Percentiles rank a stretch among this genome's conserved stretches.
phyloP scores from a whole-genome alignment of 2,888 invertebrate genomes.

The Dicyrtomina minuta region DNA sequence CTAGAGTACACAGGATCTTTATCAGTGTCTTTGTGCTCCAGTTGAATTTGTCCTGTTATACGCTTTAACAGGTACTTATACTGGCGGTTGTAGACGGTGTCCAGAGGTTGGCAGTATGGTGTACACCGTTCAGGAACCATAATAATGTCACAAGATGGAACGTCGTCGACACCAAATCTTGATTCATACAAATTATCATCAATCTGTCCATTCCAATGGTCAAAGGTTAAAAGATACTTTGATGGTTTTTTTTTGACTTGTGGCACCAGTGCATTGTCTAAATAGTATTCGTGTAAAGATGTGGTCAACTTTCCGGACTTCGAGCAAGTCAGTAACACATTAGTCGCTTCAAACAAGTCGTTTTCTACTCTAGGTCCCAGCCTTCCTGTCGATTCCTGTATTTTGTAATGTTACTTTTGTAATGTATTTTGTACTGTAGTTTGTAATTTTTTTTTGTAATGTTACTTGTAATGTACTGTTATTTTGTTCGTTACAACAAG shows the following conservation, averaged over 20 bases:
- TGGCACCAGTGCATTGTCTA: not conserved
- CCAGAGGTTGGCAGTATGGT: conserved; percentile 18
- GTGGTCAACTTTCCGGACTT: conserved; percentile 27
- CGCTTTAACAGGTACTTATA: conserved; percentile 5
- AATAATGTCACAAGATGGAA: not conserved
- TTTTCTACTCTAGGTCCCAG: not conserved
- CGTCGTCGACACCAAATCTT: not conserved
- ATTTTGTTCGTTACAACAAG: no score
- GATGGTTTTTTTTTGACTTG: not conserved
- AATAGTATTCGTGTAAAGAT: conserved; percentile 7
- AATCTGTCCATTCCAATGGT: conserved; percentile 22
- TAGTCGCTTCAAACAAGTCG: conserved; percentile 1
- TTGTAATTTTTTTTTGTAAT: no score
- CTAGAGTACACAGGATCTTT: not conserved
- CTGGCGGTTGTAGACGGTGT: conserved; percentile 9
- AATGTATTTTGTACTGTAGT: no score
- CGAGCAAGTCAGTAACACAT: conserved; percentile 21
- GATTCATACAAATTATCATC: not conserved
- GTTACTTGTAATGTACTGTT: no score
- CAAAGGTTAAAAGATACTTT: conserved; percentile 14
- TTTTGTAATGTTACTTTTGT: no score
- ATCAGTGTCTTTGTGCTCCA: not conserved
- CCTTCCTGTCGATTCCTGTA: no score
- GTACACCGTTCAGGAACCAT: conserved; percentile 23
- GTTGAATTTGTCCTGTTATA: not conserved